phyloP scores from a whole-genome alignment of 2,113 vertebrate species.

The Spea bombifrons region DNA sequence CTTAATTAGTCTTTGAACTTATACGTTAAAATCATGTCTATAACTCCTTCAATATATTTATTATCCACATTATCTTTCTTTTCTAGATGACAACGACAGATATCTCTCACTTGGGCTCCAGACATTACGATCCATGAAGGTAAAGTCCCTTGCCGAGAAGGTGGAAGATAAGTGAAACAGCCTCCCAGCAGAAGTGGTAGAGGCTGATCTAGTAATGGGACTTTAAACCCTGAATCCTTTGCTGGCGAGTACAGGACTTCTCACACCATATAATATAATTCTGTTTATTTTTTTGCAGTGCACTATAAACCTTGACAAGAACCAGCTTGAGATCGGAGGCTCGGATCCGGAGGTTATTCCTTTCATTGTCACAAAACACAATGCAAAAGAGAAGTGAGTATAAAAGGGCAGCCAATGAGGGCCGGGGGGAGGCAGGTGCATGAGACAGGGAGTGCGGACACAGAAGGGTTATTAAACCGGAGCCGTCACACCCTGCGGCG shows the following conservation, averaged over 20 bases:
- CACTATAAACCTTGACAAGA: constrained; percentile 82
- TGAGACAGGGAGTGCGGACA: not conserved
- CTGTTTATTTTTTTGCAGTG: constrained; percentile 62
- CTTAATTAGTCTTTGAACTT: too few relatives aligned
- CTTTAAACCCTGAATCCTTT: too few relatives aligned
- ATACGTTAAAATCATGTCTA: too few relatives aligned
- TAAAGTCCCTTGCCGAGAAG: constrained; percentile 51
- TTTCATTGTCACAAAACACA: constrained; percentile 59
- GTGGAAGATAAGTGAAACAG: too few relatives aligned
- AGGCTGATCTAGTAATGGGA: too few relatives aligned
- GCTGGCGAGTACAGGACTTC: too few relatives aligned
- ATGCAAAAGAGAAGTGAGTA: constrained; percentile 55
- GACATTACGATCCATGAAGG: constrained; percentile 81
- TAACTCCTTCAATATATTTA: too few relatives aligned
- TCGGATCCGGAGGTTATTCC: constrained; percentile 74
- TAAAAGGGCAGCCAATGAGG: constrained; percentile 54
- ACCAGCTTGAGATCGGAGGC: constrained; percentile 75
- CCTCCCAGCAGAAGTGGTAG: too few relatives aligned
- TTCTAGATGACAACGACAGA: constrained; percentile 73
- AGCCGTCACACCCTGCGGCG: too few relatives aligned
- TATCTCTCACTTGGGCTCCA: constrained; percentile 77
- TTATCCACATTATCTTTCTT: not conserved
- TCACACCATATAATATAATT: too few relatives aligned
- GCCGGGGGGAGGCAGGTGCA: not conserved
- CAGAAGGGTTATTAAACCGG: not conserved